Evolutionary conservation across 1,140 invertebrate species (phyloP).

Genomic region (Meteorus sp.): DNA sequence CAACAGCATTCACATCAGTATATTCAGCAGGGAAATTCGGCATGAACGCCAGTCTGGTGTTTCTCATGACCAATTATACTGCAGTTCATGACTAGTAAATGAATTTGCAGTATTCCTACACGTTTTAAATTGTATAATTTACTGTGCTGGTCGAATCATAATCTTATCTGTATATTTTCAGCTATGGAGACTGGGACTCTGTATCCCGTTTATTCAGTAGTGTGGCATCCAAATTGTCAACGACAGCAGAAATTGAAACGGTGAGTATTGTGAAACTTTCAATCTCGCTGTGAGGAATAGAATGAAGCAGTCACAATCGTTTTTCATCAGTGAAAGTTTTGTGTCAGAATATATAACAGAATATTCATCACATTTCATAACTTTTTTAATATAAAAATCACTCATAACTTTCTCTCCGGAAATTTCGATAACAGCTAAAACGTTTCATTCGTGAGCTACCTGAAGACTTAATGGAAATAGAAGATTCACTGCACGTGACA

Average conservation of each 20-base stretch:
- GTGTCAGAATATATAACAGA: no score
- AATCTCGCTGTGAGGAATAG: no score
- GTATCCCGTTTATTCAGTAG: constrained; percentile 32
- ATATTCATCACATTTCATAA: no score
- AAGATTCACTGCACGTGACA: background rate
- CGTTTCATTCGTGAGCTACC: background rate
- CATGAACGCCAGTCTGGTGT: constrained; percentile 60
- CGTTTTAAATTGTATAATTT: no score
- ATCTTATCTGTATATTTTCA: constrained; percentile 27
- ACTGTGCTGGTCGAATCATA: constrained; percentile 2
- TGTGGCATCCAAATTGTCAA: constrained; percentile 36
- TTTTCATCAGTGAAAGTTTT: no score
- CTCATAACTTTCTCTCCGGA: background rate
- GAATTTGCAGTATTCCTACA: no score
- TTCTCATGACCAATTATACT: constrained; percentile 54
- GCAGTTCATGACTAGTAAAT: constrained; percentile 58
- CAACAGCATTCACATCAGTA: constrained; percentile 52
- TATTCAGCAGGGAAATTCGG: constrained; percentile 52
- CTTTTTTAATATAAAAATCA: background rate
- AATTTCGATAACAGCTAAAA: background rate
- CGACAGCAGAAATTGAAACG: constrained; percentile 29
- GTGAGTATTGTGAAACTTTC: constrained; percentile 26
- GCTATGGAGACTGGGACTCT: constrained; percentile 37
- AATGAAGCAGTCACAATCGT: no score
- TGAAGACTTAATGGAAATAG: background rate